Evolutionary conservation across 2,888 invertebrate species (phyloP).

Genomic region (Trichopoda pennipes): DNA sequence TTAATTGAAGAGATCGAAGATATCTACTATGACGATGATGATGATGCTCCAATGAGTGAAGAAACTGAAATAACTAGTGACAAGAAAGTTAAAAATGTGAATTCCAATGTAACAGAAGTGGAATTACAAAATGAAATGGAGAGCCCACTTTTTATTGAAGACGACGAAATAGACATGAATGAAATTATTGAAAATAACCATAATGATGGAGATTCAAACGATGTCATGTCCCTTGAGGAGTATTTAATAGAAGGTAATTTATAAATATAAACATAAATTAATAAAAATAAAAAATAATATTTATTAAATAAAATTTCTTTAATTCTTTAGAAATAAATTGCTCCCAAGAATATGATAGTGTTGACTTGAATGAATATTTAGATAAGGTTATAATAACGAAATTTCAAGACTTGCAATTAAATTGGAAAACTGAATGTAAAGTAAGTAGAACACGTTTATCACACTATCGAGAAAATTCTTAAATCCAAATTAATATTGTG

Average conservation of each 20-base stretch:
- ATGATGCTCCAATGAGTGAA: not conserved
- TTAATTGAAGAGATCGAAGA: constrained; percentile 5
- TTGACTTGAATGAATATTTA: constrained; percentile 72
- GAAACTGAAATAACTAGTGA: not conserved
- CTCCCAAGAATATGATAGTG: constrained; percentile 59
- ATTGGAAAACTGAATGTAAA: constrained; percentile 72
- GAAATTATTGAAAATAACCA: not conserved
- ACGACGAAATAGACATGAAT: not conserved
- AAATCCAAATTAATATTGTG: no score
- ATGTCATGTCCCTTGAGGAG: constrained; percentile 27
- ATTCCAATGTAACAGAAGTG: not conserved
- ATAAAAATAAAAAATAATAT: not conserved
- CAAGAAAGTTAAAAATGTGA: not conserved
- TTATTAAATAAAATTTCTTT: not conserved
- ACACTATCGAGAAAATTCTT: no score
- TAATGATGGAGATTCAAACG: constrained; percentile 14
- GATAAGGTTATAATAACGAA: constrained; percentile 72
- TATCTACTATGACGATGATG: constrained; percentile 11
- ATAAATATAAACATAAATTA: not conserved
- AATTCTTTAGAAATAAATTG: constrained; percentile 40
- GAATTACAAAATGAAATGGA: not conserved
- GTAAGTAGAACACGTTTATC: constrained; percentile 54
- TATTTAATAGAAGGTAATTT: constrained; percentile 58
- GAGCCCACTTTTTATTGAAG: not conserved
- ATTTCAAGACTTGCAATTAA: constrained; percentile 72